Conservation (phyloP, 2,113 vertebrate genomes). For the Leptosomus discolor region DNA sequence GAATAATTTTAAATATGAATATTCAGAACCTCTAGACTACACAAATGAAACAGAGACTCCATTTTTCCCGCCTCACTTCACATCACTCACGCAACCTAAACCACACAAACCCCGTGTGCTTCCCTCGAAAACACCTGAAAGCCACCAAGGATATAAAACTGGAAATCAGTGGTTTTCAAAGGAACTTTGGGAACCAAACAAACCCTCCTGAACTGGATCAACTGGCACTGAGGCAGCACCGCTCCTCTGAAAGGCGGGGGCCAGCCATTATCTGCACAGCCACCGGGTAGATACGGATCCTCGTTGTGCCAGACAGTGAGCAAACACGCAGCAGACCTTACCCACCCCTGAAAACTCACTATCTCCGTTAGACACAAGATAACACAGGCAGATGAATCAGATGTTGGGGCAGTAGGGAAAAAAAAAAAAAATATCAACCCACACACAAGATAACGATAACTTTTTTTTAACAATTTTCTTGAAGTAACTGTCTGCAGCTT, state of each 20-base stretch:
- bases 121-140: background rate
- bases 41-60: background rate
- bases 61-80: background rate
- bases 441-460: no score
- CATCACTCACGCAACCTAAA: background rate
- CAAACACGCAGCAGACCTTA: background rate
- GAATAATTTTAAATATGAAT: background rate
- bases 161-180: background rate
- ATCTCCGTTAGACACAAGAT: background rate
- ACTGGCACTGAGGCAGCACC: background rate
- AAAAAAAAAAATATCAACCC: no score
- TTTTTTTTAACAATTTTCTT: background rate
- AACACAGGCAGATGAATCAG: background rate
- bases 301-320: background rate
- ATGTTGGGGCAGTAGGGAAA: background rate
- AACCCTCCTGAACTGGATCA: background rate
- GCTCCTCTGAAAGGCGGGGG: background rate
- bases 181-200: background rate
- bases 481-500: background rate
- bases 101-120: fast-evolving
- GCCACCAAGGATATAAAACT: background rate
- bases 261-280: background rate
- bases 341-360: background rate
- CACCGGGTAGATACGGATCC: fast-evolving
- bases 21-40: background rate